Evolutionary conservation across 2,888 invertebrate genomes (phyloP).

Genomic region (Globia sparganii): DNA sequence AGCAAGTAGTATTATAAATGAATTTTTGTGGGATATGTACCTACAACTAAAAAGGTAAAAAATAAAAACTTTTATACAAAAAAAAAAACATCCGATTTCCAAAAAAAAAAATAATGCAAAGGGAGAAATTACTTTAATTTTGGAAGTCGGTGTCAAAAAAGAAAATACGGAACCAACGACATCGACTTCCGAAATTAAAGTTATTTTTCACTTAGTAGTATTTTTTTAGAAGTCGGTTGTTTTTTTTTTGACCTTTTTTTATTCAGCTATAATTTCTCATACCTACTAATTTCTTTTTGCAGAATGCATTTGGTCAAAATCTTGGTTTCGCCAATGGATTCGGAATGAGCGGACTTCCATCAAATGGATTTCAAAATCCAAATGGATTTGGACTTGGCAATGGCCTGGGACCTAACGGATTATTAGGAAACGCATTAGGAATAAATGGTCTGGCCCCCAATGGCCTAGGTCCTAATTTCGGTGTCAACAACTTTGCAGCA

Average conservation of each 20-base stretch:
- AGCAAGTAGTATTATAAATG: too few relatives aligned
- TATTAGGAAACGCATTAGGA: conserved; percentile 18
- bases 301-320: conserved; percentile 65
- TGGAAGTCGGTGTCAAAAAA: too few relatives aligned
- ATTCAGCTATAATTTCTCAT: neutral
- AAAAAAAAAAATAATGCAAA: too few relatives aligned
- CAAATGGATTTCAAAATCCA: conserved; percentile 49
- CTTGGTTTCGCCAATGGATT: conserved; percentile 62
- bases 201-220: too few relatives aligned
- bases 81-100: too few relatives aligned
- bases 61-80: too few relatives aligned
- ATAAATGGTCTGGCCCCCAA: conserved; percentile 10
- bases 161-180: too few relatives aligned
- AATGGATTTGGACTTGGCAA: conserved; percentile 50
- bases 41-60: too few relatives aligned
- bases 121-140: too few relatives aligned
- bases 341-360: conserved; percentile 53
- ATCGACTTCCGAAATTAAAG: too few relatives aligned
- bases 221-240: too few relatives aligned
- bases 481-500: conserved; percentile 35
- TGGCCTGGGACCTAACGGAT: conserved; percentile 26
- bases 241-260: neutral
- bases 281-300: conserved; percentile 35
- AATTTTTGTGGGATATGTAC: too few relatives aligned
- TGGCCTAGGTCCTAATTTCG: conserved; percentile 37